These are phyloP conservation scores for Aplysina aerophoba DNA, from an alignment of 37 sponge, comb jelly and placozoan genomes.

Conservation along the genomic window DNA sequence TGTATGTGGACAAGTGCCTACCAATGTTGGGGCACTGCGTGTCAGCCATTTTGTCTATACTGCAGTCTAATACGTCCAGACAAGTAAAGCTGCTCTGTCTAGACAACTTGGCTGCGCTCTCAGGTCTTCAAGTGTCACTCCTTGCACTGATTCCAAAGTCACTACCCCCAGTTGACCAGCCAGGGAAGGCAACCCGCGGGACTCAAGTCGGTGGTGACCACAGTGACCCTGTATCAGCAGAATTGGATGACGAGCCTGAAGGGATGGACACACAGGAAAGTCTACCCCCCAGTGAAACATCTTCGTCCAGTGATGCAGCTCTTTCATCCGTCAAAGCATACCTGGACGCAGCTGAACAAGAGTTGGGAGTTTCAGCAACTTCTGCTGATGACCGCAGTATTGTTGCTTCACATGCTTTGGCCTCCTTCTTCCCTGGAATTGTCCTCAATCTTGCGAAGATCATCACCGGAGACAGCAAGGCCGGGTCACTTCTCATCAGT, in stretches of 20 bases:
- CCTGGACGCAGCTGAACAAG: constrained; percentile 6
- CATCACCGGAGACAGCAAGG: constrained; percentile 42
- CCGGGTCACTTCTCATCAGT: constrained; percentile 36
- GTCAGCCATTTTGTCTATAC: constrained; percentile 42
- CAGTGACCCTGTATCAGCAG: neutral
- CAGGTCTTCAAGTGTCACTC: neutral
- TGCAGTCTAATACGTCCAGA: constrained; percentile 16
- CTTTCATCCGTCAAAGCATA: neutral
- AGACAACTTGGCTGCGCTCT: neutral
- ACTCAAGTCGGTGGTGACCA: neutral
- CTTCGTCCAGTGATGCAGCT: neutral
- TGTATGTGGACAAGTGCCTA: neutral
- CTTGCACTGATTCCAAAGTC: constrained; percentile 17
- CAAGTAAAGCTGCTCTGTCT: constrained; percentile 21
- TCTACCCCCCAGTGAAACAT: neutral
- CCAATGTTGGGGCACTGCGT: constrained; percentile 69
- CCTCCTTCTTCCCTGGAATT: constrained; percentile 71
- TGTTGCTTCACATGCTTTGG: constrained; percentile 9
- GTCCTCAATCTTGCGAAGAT: constrained; percentile 40
- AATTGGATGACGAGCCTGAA: neutral
- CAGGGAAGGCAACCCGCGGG: neutral
- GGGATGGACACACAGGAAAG: neutral
- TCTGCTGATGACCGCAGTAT: neutral
- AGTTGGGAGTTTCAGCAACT: neutral
- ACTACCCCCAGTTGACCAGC: constrained; percentile 40